Evolutionary conservation across 2,113 vertebrate species (phyloP).

Genomic region (Oreochromis aureus): DNA sequence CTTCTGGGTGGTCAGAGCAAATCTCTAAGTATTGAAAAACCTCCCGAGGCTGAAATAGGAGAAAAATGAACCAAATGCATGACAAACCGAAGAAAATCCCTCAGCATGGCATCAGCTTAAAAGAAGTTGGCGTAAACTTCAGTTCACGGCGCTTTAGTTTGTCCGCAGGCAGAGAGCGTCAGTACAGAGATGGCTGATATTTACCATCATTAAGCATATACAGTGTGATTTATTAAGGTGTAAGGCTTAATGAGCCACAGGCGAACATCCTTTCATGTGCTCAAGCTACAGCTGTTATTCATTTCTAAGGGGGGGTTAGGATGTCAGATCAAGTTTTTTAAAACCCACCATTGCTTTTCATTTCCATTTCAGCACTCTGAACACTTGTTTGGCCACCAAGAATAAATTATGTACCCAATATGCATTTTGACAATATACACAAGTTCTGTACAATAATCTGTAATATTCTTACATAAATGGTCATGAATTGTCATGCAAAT

Average conservation of each 20-base stretch:
- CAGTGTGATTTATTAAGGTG: background rate
- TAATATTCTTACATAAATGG: background rate
- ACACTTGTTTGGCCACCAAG: background rate
- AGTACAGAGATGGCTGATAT: background rate
- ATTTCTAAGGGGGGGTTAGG: background rate
- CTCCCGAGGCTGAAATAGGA: background rate
- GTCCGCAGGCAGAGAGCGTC: background rate
- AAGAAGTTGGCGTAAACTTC: background rate
- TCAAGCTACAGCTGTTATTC: background rate
- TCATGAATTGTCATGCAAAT: background rate
- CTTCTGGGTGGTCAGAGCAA: background rate
- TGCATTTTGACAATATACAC: background rate
- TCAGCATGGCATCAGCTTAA: background rate
- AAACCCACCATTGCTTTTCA: background rate
- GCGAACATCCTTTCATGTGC: background rate
- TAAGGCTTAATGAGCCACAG: background rate
- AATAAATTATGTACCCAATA: background rate
- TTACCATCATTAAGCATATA: background rate
- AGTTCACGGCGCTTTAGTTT: background rate
- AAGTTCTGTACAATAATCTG: background rate
- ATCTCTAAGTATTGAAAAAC: background rate
- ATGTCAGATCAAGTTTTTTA: background rate
- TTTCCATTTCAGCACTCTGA: background rate
- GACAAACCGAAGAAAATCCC: background rate
- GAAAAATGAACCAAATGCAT: background rate